Evolutionary conservation across 2,888 invertebrate species (phyloP), one percentile per base, ranked within the genome.

Genomic region (Trachelus tabidus): DNA sequence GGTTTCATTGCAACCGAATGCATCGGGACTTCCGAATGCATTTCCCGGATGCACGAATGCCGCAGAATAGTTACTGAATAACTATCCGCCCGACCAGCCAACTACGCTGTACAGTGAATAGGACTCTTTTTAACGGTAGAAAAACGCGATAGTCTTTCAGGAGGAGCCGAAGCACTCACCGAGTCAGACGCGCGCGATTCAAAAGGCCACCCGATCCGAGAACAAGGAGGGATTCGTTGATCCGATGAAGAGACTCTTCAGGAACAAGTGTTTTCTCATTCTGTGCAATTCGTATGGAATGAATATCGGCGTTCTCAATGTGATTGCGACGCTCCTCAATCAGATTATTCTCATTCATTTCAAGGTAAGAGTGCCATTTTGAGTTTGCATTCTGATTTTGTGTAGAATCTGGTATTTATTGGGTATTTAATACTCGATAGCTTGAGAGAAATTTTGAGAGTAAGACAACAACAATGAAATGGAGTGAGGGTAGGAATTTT

Each of bases 251-350:
- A 92, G 93, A 68, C 92, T 96, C 11, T 84, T 94, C 68, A 92
- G 89, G 35, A 94, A 95, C 85, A 89, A 89, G 75, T 93, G 93
- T 75, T 95, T 94, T 85, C 83, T 94, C 73, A 87, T 94, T 4
- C 92, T 95, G 2, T 93, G 94, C 77, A 87, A 94, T 68, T 94
- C 95, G 0, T 95, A 95, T 84, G 95, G 96, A 37, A 91, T 96
- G 77, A 95, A 95, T 88, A 94, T 95, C n/a, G 96, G 96, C 0
- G 95, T 94, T 11, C 94, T 95, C 88, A 96, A 95, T 89, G 95
- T 94, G 1, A 93, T 96, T 76, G 94, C 95, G 0, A 96, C 96
- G 0, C 92, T 96, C 34, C 93, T 93, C 34, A 93, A 92, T 82
- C 92, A 92, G 81, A 90, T 93, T 78, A 90, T 92, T 56, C 86